Percentiles rank a stretch among this genome's conserved stretches.
Conservation (phyloP, 2,888 invertebrate genomes). For the Spilosoma lubricipeda region DNA sequence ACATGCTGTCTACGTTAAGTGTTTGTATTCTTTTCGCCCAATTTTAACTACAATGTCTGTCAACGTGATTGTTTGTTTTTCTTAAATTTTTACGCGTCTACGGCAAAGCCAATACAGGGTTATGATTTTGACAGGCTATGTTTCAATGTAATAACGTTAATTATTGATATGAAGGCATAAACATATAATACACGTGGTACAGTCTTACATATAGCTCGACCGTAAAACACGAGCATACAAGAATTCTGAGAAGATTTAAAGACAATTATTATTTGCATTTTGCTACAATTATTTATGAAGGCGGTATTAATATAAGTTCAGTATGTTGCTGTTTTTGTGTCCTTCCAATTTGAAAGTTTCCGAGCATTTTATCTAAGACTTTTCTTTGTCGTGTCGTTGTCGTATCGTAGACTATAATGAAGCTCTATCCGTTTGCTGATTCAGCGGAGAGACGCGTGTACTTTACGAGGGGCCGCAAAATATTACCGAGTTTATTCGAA, state of each 20-base stretch:
- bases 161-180: too few species aligned
- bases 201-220: neutral
- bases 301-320: neutral
- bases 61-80: too few species aligned
- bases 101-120: too few species aligned
- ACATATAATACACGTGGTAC: neutral
- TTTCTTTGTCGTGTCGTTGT: slow-evolving; percentile 13
- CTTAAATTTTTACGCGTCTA: too few species aligned
- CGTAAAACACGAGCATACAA: neutral
- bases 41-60: too few species aligned
- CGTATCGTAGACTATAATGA: slow-evolving; percentile 19
- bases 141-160: too few species aligned
- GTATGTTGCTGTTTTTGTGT: neutral
- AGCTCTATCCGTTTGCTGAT: slow-evolving; percentile 57
- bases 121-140: too few species aligned
- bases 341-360: neutral
- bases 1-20: too few species aligned
- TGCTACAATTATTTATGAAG: neutral
- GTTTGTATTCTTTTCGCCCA: too few species aligned
- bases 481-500: slow-evolving; percentile 70
- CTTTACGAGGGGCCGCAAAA: slow-evolving; percentile 72
- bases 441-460: slow-evolving; percentile 68
- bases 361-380: neutral
- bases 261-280: neutral
- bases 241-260: too few species aligned